A percentile compares a stretch with the other conserved stretches of the same genome.
phyloP scores from a whole-genome alignment of 2,797 vertebrate genomes.

The Neosilurus hyrtlii region DNA sequence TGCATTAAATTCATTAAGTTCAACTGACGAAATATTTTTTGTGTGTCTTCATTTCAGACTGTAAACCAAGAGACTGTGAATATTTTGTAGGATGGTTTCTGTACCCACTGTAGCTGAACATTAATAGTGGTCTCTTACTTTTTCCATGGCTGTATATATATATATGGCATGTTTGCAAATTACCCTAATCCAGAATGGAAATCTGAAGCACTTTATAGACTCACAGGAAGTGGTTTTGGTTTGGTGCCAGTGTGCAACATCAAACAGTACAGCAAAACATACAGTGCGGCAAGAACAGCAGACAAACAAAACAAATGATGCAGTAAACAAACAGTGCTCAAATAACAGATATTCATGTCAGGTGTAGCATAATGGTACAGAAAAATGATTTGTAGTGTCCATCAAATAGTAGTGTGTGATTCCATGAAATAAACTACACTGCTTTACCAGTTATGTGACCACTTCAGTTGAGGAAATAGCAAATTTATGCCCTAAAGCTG shows the following conservation, averaged over 20 bases:
- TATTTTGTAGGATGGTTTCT: too few species aligned
- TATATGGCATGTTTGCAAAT: neutral
- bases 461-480: neutral
- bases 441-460: neutral
- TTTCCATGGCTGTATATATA: neutral
- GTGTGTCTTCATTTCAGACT: too few species aligned
- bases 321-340: neutral
- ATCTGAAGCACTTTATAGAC: neutral
- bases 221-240: neutral
- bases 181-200: neutral
- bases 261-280: neutral
- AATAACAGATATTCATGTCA: neutral
- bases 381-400: constrained; percentile 10
- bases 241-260: neutral
- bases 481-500: too few species aligned
- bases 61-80: too few species aligned
- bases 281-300: neutral
- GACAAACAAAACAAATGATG: neutral
- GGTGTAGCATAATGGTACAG: neutral
- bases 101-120: too few species aligned
- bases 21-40: too few species aligned
- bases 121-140: too few species aligned
- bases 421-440: neutral
- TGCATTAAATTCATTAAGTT: too few species aligned
- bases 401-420: constrained; percentile 40